Conservation (phyloP, 2,113 vertebrate species). For the Oenanthe melanoleuca region DNA sequence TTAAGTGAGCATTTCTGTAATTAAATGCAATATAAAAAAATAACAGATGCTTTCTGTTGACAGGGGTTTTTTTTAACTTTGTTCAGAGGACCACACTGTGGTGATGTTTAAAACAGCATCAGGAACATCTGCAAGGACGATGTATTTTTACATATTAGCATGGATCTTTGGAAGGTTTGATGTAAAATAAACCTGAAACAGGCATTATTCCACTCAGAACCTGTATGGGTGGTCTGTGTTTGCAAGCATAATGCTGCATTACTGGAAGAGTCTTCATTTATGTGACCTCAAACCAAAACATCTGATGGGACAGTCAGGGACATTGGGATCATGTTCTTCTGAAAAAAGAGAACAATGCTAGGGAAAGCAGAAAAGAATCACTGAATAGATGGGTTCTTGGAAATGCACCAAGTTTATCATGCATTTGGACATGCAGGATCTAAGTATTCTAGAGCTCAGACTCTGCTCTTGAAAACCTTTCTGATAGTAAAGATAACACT, state of each 20-base stretch:
- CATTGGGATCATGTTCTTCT: background rate
- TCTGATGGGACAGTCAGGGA: background rate
- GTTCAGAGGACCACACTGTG: background rate
- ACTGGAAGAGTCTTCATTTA: background rate
- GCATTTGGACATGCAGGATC: rapidly evolving
- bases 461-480: background rate
- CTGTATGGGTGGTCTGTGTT: background rate
- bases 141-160: background rate
- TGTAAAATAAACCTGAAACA: background rate
- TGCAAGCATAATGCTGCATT: background rate
- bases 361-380: background rate
- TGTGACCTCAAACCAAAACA: background rate
- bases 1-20: slow-evolving; percentile 64
- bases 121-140: background rate
- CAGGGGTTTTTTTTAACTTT: background rate
- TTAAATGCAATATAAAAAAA: slow-evolving; percentile 61
- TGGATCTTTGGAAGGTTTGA: background rate
- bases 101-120: background rate
- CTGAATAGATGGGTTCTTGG: background rate
- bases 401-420: background rate
- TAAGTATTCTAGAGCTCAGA: background rate
- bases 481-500: background rate
- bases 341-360: background rate
- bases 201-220: background rate
- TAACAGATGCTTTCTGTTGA: slow-evolving; percentile 66